These are phyloP conservation scores for Camponotus floridanus DNA, from an alignment of 1,140 invertebrate species.

Conservation along the genomic window DNA sequence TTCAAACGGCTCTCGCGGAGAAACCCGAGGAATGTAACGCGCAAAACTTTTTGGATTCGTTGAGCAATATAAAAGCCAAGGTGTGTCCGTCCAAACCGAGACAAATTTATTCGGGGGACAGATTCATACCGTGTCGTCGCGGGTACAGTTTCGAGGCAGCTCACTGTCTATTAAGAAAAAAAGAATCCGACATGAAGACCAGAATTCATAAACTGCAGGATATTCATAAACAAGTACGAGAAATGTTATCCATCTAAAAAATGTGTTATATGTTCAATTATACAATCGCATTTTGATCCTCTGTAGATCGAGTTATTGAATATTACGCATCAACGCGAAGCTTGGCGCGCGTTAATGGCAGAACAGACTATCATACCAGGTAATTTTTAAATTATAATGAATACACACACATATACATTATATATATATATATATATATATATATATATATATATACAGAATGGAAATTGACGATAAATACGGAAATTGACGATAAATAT, in stretches of 20 bases:
- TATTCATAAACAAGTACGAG: constrained; percentile 71
- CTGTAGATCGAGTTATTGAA: constrained; percentile 12
- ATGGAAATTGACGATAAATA: too few species aligned
- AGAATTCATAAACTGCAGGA: constrained; percentile 52
- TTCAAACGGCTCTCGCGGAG: background rate
- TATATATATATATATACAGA: too few species aligned
- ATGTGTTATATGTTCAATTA: background rate
- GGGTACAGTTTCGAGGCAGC: constrained; percentile 64
- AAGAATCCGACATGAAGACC: background rate
- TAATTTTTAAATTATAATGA: constrained; percentile 18
- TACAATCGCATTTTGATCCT: background rate
- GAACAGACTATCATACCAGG: constrained; percentile 2
- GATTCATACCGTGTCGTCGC: constrained; percentile 74
- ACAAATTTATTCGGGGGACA: constrained; percentile 57
- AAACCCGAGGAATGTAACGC: background rate
- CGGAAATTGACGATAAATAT: too few species aligned
- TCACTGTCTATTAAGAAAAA: constrained; percentile 58
- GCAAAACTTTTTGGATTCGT: background rate
- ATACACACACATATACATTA: background rate
- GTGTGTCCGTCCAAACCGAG: background rate
- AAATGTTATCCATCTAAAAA: background rate
- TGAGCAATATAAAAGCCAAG: background rate
- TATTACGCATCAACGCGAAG: background rate
- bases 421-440: background rate
- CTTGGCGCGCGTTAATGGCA: background rate